Percentiles rank a stretch among this genome's conserved stretches.
Conservation (phyloP, 2,888 invertebrate genomes). For the Oscheius onirici region DNA sequence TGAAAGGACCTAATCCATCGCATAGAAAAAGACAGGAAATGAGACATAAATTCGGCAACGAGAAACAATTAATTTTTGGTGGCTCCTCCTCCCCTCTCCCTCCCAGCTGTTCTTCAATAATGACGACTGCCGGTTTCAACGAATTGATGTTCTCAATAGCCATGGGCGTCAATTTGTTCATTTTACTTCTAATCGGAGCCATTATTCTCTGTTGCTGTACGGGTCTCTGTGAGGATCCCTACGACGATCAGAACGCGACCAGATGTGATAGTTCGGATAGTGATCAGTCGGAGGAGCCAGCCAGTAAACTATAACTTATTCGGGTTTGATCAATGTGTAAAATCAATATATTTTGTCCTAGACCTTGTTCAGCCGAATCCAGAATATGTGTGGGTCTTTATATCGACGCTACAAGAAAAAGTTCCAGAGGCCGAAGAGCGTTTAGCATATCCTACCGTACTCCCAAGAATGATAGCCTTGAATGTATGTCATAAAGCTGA, state of each 20-base stretch:
- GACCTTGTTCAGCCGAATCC: too few relatives aligned
- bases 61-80: background rate
- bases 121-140: conserved; percentile 5
- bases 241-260: background rate
- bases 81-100: background rate
- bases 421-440: too few relatives aligned
- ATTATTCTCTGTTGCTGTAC: background rate
- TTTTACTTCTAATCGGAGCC: background rate
- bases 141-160: background rate
- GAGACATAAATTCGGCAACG: background rate
- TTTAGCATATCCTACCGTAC: too few relatives aligned
- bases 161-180: background rate
- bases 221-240: background rate
- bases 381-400: too few relatives aligned
- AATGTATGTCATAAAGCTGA: too few relatives aligned
- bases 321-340: too few relatives aligned
- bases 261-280: background rate
- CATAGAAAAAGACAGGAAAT: background rate
- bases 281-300: background rate
- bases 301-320: background rate
- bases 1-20: background rate
- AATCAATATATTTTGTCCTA: too few relatives aligned
- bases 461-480: too few relatives aligned
- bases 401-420: too few relatives aligned
- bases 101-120: background rate